These are phyloP conservation scores for Sitta europaea DNA, from an alignment of 2,113 vertebrate genomes.

Conservation along the genomic window DNA sequence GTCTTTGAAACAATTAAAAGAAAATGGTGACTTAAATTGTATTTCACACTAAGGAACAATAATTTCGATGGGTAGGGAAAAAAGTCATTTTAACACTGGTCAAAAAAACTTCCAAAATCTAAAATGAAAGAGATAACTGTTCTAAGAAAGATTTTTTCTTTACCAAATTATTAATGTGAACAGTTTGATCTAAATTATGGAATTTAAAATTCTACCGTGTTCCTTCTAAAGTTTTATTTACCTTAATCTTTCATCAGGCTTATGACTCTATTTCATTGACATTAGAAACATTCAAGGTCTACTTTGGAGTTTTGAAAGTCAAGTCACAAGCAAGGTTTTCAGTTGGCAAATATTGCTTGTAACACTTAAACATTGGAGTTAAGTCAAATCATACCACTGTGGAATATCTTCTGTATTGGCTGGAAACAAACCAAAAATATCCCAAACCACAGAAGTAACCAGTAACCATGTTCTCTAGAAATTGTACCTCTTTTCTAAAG, in stretches of 20 bases:
- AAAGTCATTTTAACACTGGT: neutral
- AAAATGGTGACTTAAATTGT: neutral
- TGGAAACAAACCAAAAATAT: neutral
- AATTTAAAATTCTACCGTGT: neutral
- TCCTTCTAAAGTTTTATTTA: neutral
- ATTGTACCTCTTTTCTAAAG: neutral
- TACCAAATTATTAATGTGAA: neutral
- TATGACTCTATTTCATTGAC: neutral
- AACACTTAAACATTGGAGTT: neutral
- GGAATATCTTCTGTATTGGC: neutral
- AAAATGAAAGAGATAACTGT: neutral
- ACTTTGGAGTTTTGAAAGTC: neutral
- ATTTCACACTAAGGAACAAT: neutral
- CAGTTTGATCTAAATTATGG: neutral
- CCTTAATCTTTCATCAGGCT: neutral
- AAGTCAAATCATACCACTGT: neutral
- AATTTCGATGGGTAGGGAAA: neutral
- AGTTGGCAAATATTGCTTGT: neutral
- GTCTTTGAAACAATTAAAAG: neutral
- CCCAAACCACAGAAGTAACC: neutral
- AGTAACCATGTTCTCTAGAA: neutral
- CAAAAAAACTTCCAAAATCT: neutral
- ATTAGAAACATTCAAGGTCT: neutral
- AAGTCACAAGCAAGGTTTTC: neutral
- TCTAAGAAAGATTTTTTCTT: neutral